Conservation (phyloP, 2,113 vertebrate species). For the Salvelinus alpinus region DNA sequence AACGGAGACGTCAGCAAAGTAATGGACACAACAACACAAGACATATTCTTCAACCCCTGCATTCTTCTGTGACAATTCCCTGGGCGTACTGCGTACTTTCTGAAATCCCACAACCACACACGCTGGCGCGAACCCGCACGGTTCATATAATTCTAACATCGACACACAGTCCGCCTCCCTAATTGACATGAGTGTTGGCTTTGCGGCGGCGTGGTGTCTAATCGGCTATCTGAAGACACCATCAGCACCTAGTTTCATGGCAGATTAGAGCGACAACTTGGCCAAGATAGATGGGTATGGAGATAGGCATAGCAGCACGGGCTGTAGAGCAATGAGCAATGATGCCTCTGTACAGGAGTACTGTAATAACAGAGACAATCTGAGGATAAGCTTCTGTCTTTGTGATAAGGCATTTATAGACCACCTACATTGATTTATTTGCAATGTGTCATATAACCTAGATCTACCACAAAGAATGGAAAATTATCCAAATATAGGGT, state of each 20-base stretch:
- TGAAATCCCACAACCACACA: background rate
- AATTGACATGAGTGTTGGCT: conserved; percentile 37
- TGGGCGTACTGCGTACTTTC: conserved; percentile 18
- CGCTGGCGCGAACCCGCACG: background rate
- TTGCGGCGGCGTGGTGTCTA: conserved; percentile 43
- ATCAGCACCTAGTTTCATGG: conserved; percentile 55
- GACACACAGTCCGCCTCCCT: conserved; percentile 1
- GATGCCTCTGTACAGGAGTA: background rate
- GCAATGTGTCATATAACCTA: background rate
- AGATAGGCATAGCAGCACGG: conserved; percentile 48
- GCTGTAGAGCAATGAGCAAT: conserved; percentile 9
- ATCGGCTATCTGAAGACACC: conserved; percentile 51
- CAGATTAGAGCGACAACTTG: conserved; percentile 60
- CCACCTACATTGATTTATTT: background rate
- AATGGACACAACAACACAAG: background rate
- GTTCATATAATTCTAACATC: conserved; percentile 23
- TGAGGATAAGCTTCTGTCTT: background rate
- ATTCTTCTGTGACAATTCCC: background rate
- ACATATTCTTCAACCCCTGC: background rate
- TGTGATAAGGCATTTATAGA: background rate
- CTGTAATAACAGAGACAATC: background rate
- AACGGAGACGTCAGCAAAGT: background rate
- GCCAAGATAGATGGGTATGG: conserved; percentile 45
- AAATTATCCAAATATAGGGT: background rate
- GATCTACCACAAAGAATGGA: background rate